A percentile compares a stretch with the other conserved stretches of the same genome.
Evolutionary conservation across 2,113 vertebrate genomes (phyloP).

Genomic region (Amphilophus citrinellus): DNA sequence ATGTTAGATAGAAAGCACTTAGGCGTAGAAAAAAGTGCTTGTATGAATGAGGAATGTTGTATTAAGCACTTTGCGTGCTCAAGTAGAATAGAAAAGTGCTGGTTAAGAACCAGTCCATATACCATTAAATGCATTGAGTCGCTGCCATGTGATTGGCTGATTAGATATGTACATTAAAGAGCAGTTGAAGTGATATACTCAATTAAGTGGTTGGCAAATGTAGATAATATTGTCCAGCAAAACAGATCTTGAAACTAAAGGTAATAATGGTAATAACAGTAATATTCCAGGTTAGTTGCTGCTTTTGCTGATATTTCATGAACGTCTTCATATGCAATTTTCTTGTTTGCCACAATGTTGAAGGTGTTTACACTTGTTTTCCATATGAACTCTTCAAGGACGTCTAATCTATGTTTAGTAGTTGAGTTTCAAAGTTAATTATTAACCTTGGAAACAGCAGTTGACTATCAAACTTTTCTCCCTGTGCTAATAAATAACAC

Average conservation of each 20-base stretch:
- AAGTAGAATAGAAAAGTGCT: no score
- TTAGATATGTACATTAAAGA: no score
- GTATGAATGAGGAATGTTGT: no score
- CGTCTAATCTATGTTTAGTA: not conserved
- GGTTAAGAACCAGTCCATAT: no score
- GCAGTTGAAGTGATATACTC: not conserved
- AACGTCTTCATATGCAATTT: not conserved
- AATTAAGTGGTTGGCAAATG: not conserved
- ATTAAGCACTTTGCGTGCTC: no score
- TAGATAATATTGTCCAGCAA: not conserved
- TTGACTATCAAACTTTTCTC: not conserved
- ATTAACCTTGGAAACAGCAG: no score
- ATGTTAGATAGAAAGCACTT: no score
- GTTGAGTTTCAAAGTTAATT: not conserved
- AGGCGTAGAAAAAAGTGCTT: no score
- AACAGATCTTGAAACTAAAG: not conserved
- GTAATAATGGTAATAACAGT: not conserved
- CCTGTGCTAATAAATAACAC: not conserved
- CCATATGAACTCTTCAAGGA: not conserved
- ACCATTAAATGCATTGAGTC: not conserved
- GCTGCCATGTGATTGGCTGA: not conserved
- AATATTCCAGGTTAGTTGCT: not conserved
- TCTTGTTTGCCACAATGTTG: not conserved
- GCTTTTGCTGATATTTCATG: not conserved
- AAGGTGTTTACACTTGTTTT: not conserved